These are phyloP conservation scores for Oppia nitens DNA, from an alignment of 1,140 invertebrate genomes.

Conservation along the genomic window DNA sequence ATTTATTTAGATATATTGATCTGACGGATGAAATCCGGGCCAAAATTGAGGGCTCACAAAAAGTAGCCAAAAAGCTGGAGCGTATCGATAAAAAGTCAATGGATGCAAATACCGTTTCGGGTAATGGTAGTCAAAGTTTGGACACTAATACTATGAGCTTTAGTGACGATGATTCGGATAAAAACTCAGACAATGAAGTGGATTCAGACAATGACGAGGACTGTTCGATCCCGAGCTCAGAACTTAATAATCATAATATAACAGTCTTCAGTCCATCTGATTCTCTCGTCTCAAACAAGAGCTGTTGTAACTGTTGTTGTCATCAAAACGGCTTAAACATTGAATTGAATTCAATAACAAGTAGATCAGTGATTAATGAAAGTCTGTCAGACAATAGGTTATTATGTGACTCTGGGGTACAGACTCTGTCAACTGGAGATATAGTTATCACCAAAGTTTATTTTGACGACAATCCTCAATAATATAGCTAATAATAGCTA, in stretches of 20 bases:
- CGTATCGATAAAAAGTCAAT: constrained; percentile 48
- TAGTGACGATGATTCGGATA: constrained; percentile 37
- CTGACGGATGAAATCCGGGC: constrained; percentile 84
- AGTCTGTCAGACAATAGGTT: not conserved
- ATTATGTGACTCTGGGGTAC: constrained; percentile 26
- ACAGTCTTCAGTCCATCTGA: not conserved
- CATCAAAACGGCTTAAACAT: constrained; percentile 15
- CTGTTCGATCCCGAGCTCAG: constrained; percentile 7
- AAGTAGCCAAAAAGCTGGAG: constrained; percentile 80
- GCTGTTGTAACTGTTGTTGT: constrained; percentile 32
- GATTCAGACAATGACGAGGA: constrained; percentile 34
- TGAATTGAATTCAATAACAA: not conserved
- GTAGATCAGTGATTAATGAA: not conserved
- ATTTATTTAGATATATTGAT: constrained; percentile 51
- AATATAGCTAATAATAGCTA: no score
- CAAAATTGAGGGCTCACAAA: constrained; percentile 73
- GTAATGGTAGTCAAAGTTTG: not conserved
- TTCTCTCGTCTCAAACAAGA: not conserved
- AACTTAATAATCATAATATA: constrained; percentile 27
- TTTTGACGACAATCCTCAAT: constrained; percentile 38
- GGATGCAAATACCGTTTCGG: constrained; percentile 7
- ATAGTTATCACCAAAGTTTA: constrained; percentile 79
- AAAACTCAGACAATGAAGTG: constrained; percentile 40
- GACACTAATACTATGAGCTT: not conserved
- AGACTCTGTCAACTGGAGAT: constrained; percentile 79